Conservation (phyloP, 2,888 invertebrate genomes). For the Andrena hattorfiana region DNA sequence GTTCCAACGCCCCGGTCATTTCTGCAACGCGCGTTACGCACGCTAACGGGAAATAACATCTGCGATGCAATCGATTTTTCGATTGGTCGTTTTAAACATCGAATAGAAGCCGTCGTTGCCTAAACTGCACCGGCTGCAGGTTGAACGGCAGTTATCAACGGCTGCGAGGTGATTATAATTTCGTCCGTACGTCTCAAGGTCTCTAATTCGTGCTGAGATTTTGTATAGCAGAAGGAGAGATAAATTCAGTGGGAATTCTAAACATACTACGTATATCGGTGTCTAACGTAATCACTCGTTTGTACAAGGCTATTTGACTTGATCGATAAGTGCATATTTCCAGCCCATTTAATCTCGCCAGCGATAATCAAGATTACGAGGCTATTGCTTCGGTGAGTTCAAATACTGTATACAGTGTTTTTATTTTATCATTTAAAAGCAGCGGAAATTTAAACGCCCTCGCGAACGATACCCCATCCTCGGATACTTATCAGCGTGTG, state of each 20-base stretch:
- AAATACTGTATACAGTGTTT: not conserved
- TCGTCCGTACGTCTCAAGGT: not conserved
- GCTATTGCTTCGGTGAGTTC: not conserved
- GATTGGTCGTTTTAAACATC: conserved; percentile 23
- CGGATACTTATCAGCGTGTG: no score
- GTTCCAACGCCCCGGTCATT: conserved; percentile 1
- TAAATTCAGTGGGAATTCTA: not conserved
- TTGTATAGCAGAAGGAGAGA: not conserved
- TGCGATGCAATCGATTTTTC: conserved; percentile 30
- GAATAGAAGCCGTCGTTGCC: not conserved
- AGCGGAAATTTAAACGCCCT: no score
- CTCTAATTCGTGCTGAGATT: not conserved
- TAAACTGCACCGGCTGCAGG: not conserved
- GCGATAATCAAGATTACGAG: not conserved
- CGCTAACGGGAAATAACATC: not conserved
- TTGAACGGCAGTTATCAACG: not conserved
- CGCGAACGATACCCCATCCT: no score
- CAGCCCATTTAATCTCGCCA: not conserved
- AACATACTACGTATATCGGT: not conserved
- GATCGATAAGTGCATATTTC: conserved; percentile 8
- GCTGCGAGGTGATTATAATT: not conserved
- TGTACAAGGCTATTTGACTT: conserved; percentile 1
- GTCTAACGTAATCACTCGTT: not conserved
- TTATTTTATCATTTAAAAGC: not conserved
- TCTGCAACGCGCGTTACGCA: not conserved